Evolutionary conservation across 37 sponge, comb jelly and placozoan genomes (phyloP).

Genomic region (Aplysina aerophoba): DNA sequence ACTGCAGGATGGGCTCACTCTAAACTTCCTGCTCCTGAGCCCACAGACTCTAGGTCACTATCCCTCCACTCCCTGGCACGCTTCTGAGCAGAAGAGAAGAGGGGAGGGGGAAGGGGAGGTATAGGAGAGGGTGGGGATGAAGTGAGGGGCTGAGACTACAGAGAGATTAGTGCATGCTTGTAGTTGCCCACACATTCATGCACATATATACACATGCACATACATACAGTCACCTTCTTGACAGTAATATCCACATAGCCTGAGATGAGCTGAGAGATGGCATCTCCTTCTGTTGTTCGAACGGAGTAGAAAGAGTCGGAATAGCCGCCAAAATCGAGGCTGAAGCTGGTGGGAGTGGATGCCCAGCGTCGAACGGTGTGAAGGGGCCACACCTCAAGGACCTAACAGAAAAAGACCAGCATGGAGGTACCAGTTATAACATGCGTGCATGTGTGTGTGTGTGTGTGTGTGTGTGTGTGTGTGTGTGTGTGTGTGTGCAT

Average conservation of each 20-base stretch:
- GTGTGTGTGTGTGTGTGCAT: neutral
- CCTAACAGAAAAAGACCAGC: neutral
- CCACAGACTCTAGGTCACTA: constrained; percentile 6
- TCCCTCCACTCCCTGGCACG: neutral
- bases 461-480: neutral
- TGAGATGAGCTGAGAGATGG: constrained; percentile 36
- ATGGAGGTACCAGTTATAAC: no score
- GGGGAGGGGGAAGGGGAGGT: no score
- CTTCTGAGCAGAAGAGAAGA: no score
- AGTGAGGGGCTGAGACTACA: no score
- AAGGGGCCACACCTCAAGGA: constrained; percentile 9
- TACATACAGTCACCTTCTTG: constrained; percentile 6
- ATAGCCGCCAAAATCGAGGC: constrained; percentile 29
- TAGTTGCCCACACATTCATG: neutral
- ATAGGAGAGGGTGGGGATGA: no score
- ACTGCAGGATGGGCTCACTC: no score
- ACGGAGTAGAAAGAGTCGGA: constrained; percentile 31
- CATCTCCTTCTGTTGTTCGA: constrained; percentile 37
- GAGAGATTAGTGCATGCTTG: no score
- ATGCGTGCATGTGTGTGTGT: neutral
- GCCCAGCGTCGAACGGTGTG: constrained; percentile 10
- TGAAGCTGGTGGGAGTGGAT: neutral
- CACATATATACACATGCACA: neutral
- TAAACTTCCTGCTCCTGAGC: neutral
- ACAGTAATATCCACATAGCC: constrained; percentile 44